Evolutionary conservation across 2,113 vertebrate genomes (phyloP).

Genomic region (Corythornis cristatus): DNA sequence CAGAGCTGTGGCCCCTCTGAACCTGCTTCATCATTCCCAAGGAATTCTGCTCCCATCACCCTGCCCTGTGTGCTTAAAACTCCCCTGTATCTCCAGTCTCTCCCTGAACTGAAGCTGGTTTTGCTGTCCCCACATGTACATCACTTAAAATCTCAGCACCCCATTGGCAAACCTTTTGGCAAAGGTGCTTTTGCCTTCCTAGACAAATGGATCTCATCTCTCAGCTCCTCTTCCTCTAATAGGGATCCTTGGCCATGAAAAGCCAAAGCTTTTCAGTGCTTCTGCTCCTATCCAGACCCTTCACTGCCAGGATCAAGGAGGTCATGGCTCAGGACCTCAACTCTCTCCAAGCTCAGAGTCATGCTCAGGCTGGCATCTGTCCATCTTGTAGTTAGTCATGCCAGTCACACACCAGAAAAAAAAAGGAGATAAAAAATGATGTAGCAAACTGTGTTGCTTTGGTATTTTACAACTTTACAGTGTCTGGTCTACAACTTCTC

Average conservation of each 20-base stretch:
- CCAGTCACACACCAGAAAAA: not conserved
- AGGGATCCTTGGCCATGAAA: not conserved
- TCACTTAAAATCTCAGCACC: not conserved
- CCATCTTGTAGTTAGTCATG: not conserved
- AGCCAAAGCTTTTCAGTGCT: not conserved
- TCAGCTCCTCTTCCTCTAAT: not conserved
- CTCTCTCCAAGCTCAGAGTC: not conserved
- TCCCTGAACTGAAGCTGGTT: not conserved
- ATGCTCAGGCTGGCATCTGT: not conserved
- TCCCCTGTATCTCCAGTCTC: not conserved
- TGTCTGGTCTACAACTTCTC: not conserved
- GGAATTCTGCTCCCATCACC: not conserved
- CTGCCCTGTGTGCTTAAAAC: not conserved
- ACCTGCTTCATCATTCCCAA: not conserved
- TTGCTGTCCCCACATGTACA: not conserved
- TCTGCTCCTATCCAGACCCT: not conserved
- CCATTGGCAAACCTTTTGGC: not conserved
- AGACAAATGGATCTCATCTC: fast-evolving
- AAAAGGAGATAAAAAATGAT: not conserved
- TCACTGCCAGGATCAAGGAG: not conserved
- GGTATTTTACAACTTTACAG: not conserved
- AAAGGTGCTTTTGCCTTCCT: not conserved
- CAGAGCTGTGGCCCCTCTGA: not conserved
- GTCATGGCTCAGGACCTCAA: not conserved
- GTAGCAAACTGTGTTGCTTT: not conserved